Base-by-base conservation (phyloP, 2,888 invertebrate genomes). In the Nephrotoma guestfalica region DNA sequence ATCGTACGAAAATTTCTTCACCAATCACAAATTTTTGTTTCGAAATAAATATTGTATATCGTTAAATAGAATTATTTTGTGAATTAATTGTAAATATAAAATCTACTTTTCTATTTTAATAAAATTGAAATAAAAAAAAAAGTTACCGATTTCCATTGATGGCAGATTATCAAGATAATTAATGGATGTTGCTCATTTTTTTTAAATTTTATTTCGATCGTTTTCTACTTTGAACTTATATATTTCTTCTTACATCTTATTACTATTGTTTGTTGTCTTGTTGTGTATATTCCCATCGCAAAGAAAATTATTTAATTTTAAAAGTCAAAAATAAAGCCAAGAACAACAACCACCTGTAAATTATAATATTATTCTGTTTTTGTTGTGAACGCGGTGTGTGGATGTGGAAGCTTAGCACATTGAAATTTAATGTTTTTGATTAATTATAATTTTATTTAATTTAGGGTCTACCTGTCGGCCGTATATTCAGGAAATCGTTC, bases 121-220 rank as follows among this genome's bases (percentile, higher is more conserved):
- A 51, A 84, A 84, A 84, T 41, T 13, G 6, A 83, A 83, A n/a
- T 11, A 13, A 40, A 83, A 41, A 41, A 83, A 83, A 84, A 84
- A 84, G 84, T 85, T 85, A 85, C 85, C 85, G 85, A 85, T 51
- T 86, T 86, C 57, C 57, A 86, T 86, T 86, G 86, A 86, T 86
- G 43, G 42, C 51, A 30, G 86, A 86, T 86, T 86, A 86, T 86
- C 41, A 30, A 86, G 51, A 86, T 86, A 86, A 86, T 86, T 86
- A 86, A 86, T 86, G 86, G 41, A 86, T 86, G 86, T 86, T 86
- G 43, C 43, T 30, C 18, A 15, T 86, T 85, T 45, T 86, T 11
- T 43, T 85, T 85, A 42, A 42, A 42, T 85, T 85, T 45, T 86
- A 18, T 43, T 85, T 85, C 85, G 85, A 42, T 85, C 51, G n/a